Evolutionary conservation across 2,797 vertebrate genomes (phyloP).

Genomic region (Gadopsis bispinosus): DNA sequence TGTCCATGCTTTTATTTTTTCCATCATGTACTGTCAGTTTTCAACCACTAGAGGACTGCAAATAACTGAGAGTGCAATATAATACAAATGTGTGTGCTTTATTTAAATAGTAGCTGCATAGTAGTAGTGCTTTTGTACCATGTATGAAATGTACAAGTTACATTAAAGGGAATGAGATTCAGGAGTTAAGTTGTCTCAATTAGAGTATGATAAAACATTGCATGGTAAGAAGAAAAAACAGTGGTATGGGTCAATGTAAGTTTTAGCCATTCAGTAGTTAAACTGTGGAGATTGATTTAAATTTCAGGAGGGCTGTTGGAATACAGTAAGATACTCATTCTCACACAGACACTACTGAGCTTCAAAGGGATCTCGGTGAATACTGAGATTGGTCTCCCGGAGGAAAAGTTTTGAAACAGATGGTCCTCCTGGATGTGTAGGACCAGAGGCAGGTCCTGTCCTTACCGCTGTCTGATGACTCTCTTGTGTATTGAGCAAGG

Average conservation of each 20-base stretch:
- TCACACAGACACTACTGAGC: constrained; percentile 8
- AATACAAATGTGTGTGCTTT: neutral
- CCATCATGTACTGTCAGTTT: constrained; percentile 25
- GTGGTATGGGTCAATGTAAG: neutral
- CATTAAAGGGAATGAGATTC: neutral
- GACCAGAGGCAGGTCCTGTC: constrained; percentile 17
- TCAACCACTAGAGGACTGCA: constrained; percentile 65
- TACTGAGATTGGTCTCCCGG: constrained; percentile 20
- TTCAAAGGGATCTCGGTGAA: constrained; percentile 24
- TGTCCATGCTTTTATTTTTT: neutral
- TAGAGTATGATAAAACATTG: neutral
- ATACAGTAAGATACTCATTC: constrained; percentile 7
- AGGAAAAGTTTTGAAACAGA: constrained; percentile 43
- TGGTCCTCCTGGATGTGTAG: neutral
- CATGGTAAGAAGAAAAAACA: neutral
- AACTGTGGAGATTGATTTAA: neutral
- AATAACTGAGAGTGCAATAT: constrained; percentile 13
- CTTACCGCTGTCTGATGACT: neutral
- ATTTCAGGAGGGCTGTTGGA: constrained; percentile 4
- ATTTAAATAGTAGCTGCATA: neutral
- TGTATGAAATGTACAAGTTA: neutral
- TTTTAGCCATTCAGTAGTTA: constrained; percentile 7
- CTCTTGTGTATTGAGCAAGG: neutral
- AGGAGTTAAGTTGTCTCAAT: neutral
- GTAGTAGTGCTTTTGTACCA: neutral